Evolutionary conservation across 2,888 invertebrate genomes (phyloP).

Genomic region (Tenthredo notha): DNA sequence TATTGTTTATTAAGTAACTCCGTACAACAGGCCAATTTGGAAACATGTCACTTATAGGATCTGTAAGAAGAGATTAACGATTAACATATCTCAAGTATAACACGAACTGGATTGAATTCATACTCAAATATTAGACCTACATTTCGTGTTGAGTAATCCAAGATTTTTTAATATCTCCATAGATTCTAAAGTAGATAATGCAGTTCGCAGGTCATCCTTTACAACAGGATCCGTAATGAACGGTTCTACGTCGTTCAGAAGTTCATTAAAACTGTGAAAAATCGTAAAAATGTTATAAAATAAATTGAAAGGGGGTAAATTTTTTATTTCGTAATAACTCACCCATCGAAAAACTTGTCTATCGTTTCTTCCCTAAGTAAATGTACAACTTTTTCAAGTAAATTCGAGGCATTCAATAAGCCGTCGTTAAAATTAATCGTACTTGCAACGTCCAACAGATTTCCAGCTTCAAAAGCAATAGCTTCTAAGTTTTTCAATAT

Average conservation of each 20-base stretch:
- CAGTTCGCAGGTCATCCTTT: constrained; percentile 76
- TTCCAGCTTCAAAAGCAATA: constrained; percentile 77
- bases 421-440: constrained; percentile 76
- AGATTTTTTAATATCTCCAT: constrained; percentile 79
- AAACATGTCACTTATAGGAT: constrained; percentile 72
- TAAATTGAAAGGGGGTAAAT: neutral
- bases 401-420: constrained; percentile 72
- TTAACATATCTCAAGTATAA: neutral
- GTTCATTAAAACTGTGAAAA: constrained; percentile 78
- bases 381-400: constrained; percentile 77
- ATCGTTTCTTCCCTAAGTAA: constrained; percentile 79
- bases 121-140: constrained; percentile 70
- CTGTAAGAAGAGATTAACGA: constrained; percentile 57
- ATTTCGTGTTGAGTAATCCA: constrained; percentile 78
- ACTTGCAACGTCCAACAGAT: constrained; percentile 79
- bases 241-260: constrained; percentile 78
- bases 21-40: constrained; percentile 72
- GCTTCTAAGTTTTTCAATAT: constrained; percentile 77
- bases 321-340: constrained; percentile 46
- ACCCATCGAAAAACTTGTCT: constrained; percentile 79
- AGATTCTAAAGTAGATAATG: constrained; percentile 77
- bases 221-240: constrained; percentile 75
- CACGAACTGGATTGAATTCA: neutral
- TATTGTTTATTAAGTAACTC: constrained; percentile 66
- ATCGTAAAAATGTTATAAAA: constrained; percentile 14